Percentiles rank a stretch among this genome's conserved stretches.
Evolutionary conservation across 1,140 invertebrate species (phyloP).

Genomic region (Drosophila saltans): DNA sequence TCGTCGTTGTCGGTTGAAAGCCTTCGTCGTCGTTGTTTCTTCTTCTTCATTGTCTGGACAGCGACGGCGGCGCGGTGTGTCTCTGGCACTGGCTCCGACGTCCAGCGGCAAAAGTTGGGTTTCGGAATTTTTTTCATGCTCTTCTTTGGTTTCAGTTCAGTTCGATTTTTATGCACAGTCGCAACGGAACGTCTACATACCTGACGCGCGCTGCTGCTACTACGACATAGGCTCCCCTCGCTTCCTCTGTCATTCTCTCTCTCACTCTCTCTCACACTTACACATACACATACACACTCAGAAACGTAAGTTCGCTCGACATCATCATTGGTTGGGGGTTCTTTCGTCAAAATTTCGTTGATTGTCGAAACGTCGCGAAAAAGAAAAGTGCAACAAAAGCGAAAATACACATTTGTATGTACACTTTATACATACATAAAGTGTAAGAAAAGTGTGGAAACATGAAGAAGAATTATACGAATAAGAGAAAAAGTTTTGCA

Average conservation of each 20-base stretch:
- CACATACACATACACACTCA: too few species aligned
- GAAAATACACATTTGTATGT: conserved; percentile 8
- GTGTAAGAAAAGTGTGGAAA: conserved; percentile 5
- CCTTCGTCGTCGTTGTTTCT: conserved; percentile 32
- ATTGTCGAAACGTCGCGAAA: conserved; percentile 58
- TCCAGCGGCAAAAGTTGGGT: conserved; percentile 67
- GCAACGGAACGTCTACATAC: conserved; percentile 70
- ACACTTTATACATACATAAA: background rate
- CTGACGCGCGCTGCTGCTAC: conserved; percentile 43
- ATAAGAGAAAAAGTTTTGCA: conserved; percentile 46
- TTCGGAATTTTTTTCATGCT: conserved; percentile 82
- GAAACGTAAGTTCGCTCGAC: background rate
- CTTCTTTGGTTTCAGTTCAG: conserved; percentile 81
- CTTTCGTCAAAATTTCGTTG: conserved; percentile 34
- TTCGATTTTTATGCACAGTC: conserved; percentile 81
- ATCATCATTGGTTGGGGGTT: conserved; percentile 31
- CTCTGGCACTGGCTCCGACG: conserved; percentile 30
- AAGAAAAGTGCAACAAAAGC: conserved; percentile 48
- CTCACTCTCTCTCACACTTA: background rate
- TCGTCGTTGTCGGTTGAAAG: conserved; percentile 50
- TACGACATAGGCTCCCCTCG: conserved; percentile 24
- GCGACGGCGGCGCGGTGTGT: conserved; percentile 8
- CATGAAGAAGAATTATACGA: conserved; percentile 36
- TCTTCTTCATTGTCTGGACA: conserved; percentile 37
- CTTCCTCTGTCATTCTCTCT: background rate